A percentile compares a stretch with the other conserved stretches of the same genome.
These are phyloP conservation scores for Todus mexicanus DNA, from an alignment of 2,797 vertebrate genomes.

Conservation along the genomic window DNA sequence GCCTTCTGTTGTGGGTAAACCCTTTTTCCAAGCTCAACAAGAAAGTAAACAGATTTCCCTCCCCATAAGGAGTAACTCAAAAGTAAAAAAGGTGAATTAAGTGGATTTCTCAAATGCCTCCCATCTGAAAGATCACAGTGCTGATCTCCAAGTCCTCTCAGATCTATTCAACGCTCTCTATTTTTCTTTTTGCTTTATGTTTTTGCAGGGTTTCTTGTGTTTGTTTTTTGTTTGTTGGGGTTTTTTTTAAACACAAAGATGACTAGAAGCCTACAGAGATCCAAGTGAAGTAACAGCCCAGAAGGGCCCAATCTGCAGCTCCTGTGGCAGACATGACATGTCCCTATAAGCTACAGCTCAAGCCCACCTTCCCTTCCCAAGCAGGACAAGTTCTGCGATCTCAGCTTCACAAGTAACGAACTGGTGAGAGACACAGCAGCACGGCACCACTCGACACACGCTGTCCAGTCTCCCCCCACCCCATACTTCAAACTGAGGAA, in stretches of 20 bases:
- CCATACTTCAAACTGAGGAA: not conserved
- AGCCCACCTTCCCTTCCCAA: not conserved
- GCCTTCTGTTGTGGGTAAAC: slow-evolving; percentile 35
- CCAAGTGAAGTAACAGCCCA: accelerated
- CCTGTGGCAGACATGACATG: not conserved
- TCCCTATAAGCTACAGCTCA: not conserved
- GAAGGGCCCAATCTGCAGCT: not conserved
- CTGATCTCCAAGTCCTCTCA: not conserved
- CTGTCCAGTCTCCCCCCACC: not conserved
- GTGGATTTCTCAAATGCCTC: not conserved
- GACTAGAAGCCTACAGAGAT: not conserved
- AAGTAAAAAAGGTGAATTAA: not conserved
- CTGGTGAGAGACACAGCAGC: not conserved
- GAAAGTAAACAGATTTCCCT: not conserved
- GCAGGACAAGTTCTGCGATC: not conserved
- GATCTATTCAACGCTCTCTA: not conserved
- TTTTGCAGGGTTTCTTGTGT: no score
- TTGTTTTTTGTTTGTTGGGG: no score
- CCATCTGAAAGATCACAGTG: not conserved
- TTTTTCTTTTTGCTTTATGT: not conserved
- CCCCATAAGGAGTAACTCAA: not conserved
- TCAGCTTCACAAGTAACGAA: not conserved
- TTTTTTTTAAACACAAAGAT: no score
- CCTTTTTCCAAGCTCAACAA: not conserved
- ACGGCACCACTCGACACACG: accelerated